Percentiles rank a stretch among this genome's conserved stretches.
phyloP scores from a whole-genome alignment of 2,113 vertebrate genomes.

The Triplophysa tibetana region DNA sequence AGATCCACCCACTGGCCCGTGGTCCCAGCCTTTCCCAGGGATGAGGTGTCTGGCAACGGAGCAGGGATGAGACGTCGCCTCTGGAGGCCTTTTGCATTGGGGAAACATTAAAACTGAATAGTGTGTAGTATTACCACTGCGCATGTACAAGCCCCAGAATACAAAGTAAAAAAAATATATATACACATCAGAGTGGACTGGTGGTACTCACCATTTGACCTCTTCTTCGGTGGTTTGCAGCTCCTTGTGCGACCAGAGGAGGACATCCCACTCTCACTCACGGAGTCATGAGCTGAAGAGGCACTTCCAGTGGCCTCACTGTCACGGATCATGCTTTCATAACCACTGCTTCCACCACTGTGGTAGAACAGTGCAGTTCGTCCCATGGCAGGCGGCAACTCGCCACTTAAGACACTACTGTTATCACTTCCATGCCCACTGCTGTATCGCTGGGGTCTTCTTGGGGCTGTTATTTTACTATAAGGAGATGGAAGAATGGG shows the following conservation, averaged over 20 bases:
- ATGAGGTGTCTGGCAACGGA: constrained; percentile 85
- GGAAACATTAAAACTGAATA: constrained; percentile 9
- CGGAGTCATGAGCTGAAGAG: constrained; percentile 93
- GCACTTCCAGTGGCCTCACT: constrained; percentile 95
- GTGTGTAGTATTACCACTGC: background rate
- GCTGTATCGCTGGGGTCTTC: constrained; percentile 92
- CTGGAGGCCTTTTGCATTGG: constrained; percentile 81
- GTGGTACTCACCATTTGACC: constrained; percentile 80
- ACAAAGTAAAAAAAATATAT: constrained; percentile 46
- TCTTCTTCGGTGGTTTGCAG: constrained; percentile 91
- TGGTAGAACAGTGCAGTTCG: constrained; percentile 94
- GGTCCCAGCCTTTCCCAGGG: constrained; percentile 82
- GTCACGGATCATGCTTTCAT: constrained; percentile 95
- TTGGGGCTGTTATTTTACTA: constrained; percentile 95
- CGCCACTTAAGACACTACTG: constrained; percentile 93
- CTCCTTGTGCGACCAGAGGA: constrained; percentile 83
- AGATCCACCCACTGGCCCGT: constrained; percentile 95
- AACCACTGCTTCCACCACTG: constrained; percentile 90
- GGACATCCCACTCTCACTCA: constrained; percentile 90
- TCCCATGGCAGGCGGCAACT: constrained; percentile 95
- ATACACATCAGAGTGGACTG: constrained; percentile 27
- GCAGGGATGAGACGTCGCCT: constrained; percentile 89
- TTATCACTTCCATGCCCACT: constrained; percentile 96
- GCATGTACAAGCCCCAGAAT: background rate
- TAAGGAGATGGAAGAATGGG: constrained; percentile 88